Evolutionary conservation across 1,140 invertebrate genomes (phyloP), one percentile per base, ranked within the genome.

Genomic region (Aphaenogaster floridana): DNA sequence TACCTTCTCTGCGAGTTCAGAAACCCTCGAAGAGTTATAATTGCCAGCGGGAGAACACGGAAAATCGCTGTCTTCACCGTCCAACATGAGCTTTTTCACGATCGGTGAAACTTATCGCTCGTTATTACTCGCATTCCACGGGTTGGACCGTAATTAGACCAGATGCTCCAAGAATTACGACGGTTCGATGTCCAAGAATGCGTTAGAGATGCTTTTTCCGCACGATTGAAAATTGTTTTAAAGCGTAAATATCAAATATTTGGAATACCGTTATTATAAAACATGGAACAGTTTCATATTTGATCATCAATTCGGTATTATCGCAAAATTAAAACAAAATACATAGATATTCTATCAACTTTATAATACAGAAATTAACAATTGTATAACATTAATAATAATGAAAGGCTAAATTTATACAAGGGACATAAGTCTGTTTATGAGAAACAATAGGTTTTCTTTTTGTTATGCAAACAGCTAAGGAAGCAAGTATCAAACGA

Each of bases 1-100:
- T 81, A 77, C 76, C 80, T 64, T 63, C 7, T 68, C 89, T 13
- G n/a, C 42, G 88, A 90, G 80, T 28, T 36, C 54, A 45, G 21
- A 76, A 64, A n/a, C 45, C 17, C 85, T 39, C 54, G 77, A 39
- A 34, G 79, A 85, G 86, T 90, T 90, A 90, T 89, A 90, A 90
- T 89, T 90, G 74, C 86, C 69, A 84, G 57, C 66, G 36, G 7
- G 66, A 17, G 59, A 59, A 87, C 66, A 28, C 54, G 34, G 81
- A 57, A 63, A 79, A 89, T 90, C 89, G 78, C 81, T 80, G 72
- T 84, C 80, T 39, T 61, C 45, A 34, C 34, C 6, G 21, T 15
- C 39, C 21, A 79, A 54, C 34, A 17, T 66, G 52, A 66, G 77
- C 88, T 87, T 87, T 90, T 87, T 89, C 89, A 85, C 69, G 71